A percentile compares a stretch with the other conserved stretches of the same genome.
These are phyloP conservation scores for Umimayanthus kanabou DNA, from an alignment of 92 coral and sea anemone genomes.

Conservation along the genomic window DNA sequence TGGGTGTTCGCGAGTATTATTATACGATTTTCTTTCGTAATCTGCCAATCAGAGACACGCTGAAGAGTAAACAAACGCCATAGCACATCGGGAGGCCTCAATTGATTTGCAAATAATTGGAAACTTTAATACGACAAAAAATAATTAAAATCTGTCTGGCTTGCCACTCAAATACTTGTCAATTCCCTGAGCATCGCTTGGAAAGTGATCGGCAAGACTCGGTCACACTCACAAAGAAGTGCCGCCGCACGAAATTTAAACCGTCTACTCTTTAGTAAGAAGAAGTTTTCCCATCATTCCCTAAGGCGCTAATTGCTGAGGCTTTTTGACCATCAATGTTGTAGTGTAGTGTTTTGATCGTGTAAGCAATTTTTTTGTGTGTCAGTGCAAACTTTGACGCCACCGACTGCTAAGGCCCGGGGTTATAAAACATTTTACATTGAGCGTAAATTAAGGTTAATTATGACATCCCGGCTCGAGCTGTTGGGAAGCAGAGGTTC, in stretches of 20 bases:
- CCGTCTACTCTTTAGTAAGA: constrained; percentile 67
- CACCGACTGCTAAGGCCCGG: constrained; percentile 97
- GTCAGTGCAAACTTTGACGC: constrained; percentile 77
- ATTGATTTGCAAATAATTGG: constrained; percentile 99
- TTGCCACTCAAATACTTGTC: constrained; percentile 98
- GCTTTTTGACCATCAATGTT: constrained; percentile 71
- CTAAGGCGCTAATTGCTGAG: constrained; percentile 89
- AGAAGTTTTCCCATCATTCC: constrained; percentile 77
- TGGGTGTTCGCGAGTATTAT: constrained; percentile 96
- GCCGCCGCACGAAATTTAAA: constrained; percentile 90
- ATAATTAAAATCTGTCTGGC: constrained; percentile 95
- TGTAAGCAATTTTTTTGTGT: constrained; percentile 60
- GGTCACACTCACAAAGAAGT: constrained; percentile 70
- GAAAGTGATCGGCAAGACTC: constrained; percentile 92
- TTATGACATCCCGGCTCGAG: constrained; percentile 96
- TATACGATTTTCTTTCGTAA: constrained; percentile 90
- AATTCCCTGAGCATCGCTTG: constrained; percentile 93
- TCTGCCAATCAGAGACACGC: constrained; percentile 91
- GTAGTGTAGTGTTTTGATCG: constrained; percentile 77
- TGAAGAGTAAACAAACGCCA: constrained; percentile 92
- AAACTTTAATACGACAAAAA: constrained; percentile 99
- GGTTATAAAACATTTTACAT: constrained; percentile 96
- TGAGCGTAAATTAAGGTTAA: constrained; percentile 94
- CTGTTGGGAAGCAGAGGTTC: constrained; percentile 80
- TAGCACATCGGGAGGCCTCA: constrained; percentile 95